A percentile compares a stretch with the other conserved stretches of the same genome.
Evolutionary conservation across 2,797 vertebrate genomes (phyloP).

Genomic region (Enoplosus armatus): DNA sequence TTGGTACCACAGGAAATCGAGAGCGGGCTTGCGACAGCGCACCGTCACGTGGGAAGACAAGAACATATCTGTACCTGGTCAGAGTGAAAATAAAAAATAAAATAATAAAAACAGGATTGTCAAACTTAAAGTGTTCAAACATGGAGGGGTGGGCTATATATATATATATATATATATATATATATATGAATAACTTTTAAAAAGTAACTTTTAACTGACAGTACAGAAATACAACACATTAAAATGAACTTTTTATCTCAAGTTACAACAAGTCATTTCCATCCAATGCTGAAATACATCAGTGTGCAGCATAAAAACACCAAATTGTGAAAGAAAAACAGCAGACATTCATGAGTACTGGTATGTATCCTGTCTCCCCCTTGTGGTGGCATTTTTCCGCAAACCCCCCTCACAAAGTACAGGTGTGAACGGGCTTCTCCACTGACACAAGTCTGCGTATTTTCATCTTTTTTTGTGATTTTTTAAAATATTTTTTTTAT

Average conservation of each 20-base stretch:
- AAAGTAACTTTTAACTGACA: constrained; percentile 24
- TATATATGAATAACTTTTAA: no score
- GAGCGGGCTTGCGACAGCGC: constrained; percentile 79
- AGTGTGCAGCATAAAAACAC: constrained; percentile 77
- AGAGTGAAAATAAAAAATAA: constrained; percentile 48
- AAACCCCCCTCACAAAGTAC: constrained; percentile 76
- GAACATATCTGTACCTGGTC: constrained; percentile 85
- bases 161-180: no score
- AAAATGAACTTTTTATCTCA: constrained; percentile 40
- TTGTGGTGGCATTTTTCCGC: constrained; percentile 80
- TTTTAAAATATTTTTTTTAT: constrained; percentile 58
- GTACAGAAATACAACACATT: constrained; percentile 26
- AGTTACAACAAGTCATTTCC: constrained; percentile 35
- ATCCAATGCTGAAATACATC: constrained; percentile 78
- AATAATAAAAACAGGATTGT: constrained; percentile 66
- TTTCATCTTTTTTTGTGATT: constrained; percentile 50
- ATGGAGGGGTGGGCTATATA: background rate
- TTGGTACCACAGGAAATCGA: constrained; percentile 85
- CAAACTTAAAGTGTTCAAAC: constrained; percentile 70
- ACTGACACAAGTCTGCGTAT: constrained; percentile 73
- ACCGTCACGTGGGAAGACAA: constrained; percentile 51
- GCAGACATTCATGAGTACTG: constrained; percentile 86
- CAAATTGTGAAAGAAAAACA: constrained; percentile 63
- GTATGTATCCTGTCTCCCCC: constrained; percentile 79
- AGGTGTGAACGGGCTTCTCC: constrained; percentile 81